Evolutionary conservation across 2,888 invertebrate species (phyloP).

Genomic region (Athalia cordata): DNA sequence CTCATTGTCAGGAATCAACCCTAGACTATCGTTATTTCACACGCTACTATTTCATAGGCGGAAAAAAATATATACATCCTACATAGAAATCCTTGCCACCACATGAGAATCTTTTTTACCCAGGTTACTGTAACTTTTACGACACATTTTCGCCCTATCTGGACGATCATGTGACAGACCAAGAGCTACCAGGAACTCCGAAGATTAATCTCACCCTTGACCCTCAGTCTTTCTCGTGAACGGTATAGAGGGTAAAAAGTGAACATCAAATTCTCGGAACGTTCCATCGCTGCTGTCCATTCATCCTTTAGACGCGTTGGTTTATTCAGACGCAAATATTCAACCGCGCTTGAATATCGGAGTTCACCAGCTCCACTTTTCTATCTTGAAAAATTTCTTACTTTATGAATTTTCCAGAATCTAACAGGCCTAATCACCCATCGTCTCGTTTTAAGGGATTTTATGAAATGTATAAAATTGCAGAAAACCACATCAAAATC

Average conservation of each 20-base stretch:
- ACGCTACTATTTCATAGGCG: too few species aligned
- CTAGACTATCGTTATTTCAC: too few species aligned
- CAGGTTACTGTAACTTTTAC: not conserved
- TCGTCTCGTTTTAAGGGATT: not conserved
- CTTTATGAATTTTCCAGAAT: not conserved
- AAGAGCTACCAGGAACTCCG: not conserved
- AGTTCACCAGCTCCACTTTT: constrained; percentile 3
- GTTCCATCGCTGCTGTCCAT: constrained; percentile 16
- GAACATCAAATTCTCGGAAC: constrained; percentile 14
- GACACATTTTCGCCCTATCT: not conserved
- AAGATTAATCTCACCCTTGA: constrained; percentile 28
- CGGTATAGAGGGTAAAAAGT: not conserved
- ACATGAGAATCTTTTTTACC: not conserved
- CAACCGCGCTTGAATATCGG: constrained; percentile 2
- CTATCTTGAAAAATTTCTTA: not conserved
- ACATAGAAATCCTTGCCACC: too few species aligned
- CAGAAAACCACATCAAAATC: too few species aligned
- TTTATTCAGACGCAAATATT: constrained; percentile 15
- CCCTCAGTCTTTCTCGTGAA: constrained; percentile 14
- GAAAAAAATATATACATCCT: too few species aligned
- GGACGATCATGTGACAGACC: not conserved
- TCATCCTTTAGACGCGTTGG: constrained; percentile 22
- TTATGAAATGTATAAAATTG: too few species aligned
- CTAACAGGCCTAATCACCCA: not conserved
- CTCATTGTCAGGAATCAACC: too few species aligned